Percentiles rank a stretch among this genome's conserved stretches.
phyloP scores from a whole-genome alignment of 2,888 invertebrate genomes.

The Hemithea aestivaria region DNA sequence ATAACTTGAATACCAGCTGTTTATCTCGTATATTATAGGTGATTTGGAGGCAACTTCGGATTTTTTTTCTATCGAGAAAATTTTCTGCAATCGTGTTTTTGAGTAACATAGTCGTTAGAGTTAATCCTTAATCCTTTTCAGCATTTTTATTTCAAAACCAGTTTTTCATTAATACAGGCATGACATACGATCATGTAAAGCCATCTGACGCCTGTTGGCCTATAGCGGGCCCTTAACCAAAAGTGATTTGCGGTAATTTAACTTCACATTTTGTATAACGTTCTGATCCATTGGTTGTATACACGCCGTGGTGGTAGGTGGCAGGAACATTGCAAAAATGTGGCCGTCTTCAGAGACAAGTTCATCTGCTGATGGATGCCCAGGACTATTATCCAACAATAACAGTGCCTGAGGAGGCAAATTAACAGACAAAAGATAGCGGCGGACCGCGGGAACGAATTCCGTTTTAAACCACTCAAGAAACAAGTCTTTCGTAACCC shows the following conservation, averaged over 20 bases:
- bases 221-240: background rate
- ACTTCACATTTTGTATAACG: constrained; percentile 21
- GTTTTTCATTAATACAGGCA: no score
- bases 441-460: constrained; percentile 19
- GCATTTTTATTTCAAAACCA: no score
- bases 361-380: constrained; percentile 26
- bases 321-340: constrained; percentile 23
- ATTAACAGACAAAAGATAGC: constrained; percentile 7
- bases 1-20: no score
- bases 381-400: constrained; percentile 30
- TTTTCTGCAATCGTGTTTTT: no score
- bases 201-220: background rate
- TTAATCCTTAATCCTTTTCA: no score
- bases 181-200: background rate
- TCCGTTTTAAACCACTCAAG: constrained; percentile 24
- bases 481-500: constrained; percentile 27
- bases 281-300: constrained; percentile 32
- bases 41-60: no score
- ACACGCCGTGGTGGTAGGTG: constrained; percentile 24
- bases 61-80: no score
- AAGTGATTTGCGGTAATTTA: constrained; percentile 23
- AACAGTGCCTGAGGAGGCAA: constrained; percentile 25
- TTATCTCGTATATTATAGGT: no score
- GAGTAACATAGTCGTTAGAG: no score
- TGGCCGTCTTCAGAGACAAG: constrained; percentile 22